Evolutionary conservation across 2,113 vertebrate genomes (phyloP).

Genomic region (Leucopsar rothschildi): DNA sequence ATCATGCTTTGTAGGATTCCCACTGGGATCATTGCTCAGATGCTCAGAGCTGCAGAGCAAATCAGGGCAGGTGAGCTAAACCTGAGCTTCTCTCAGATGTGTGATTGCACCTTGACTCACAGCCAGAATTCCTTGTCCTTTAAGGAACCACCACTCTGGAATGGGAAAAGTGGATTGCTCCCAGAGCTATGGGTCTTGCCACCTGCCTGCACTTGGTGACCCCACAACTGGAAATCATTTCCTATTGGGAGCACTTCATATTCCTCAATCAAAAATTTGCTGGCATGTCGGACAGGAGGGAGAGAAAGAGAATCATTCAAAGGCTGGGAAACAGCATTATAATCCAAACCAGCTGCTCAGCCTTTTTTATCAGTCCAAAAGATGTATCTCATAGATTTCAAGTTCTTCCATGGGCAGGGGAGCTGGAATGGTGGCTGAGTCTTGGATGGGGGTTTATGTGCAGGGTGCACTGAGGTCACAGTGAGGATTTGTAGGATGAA

Average conservation of each 20-base stretch:
- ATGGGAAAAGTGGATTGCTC: background rate
- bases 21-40: background rate
- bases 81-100: background rate
- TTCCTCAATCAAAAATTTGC: background rate
- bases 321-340: background rate
- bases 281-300: background rate
- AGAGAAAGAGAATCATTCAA: background rate
- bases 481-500: background rate
- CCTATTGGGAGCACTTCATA: background rate
- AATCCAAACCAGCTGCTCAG: background rate
- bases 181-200: background rate
- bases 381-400: background rate
- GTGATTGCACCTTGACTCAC: background rate
- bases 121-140: background rate
- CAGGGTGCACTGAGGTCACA: background rate
- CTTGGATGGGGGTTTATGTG: background rate
- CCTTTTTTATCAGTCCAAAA: background rate
- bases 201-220: accelerated
- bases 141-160: background rate
- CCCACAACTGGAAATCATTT: background rate
- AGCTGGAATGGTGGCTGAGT: background rate
- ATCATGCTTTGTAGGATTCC: background rate
- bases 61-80: background rate
- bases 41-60: background rate
- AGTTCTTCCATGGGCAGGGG: background rate